These are phyloP conservation scores for Scaptomyza polygonia DNA, from an alignment of 2,888 invertebrate species.

Conservation along the genomic window DNA sequence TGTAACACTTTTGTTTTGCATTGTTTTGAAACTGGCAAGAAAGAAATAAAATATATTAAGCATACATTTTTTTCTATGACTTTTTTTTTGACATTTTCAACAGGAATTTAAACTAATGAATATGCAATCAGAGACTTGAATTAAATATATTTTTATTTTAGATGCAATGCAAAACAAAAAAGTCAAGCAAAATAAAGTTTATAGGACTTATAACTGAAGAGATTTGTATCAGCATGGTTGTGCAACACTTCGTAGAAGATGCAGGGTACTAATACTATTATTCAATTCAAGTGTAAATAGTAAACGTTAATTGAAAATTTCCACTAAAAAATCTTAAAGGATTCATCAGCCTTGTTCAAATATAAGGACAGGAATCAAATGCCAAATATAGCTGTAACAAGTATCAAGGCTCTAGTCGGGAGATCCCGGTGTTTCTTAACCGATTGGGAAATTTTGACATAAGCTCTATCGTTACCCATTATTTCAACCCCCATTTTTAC, in stretches of 20 bases:
- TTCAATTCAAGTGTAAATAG: neutral
- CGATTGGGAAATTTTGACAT: too few relatives aligned
- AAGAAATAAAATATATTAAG: slow-evolving; percentile 15
- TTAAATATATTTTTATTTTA: slow-evolving; percentile 17
- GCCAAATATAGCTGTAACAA: neutral
- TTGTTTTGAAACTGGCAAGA: slow-evolving; percentile 15
- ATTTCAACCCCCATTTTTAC: too few relatives aligned
- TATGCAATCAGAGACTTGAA: slow-evolving; percentile 35
- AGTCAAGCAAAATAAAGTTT: slow-evolving; percentile 5
- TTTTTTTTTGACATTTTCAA: slow-evolving; percentile 17
- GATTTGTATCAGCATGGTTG: neutral
- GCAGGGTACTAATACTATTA: too few relatives aligned
- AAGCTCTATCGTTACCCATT: too few relatives aligned
- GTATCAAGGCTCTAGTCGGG: too few relatives aligned
- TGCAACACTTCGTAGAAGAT: too few relatives aligned
- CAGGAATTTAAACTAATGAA: slow-evolving; percentile 47
- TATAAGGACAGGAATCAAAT: neutral
- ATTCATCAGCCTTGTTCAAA: neutral
- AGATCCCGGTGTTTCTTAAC: too few relatives aligned
- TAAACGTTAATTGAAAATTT: neutral
- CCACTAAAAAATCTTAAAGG: neutral
- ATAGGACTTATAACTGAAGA: neutral
- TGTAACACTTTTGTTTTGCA: slow-evolving; percentile 34
- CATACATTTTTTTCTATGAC: slow-evolving; percentile 5
- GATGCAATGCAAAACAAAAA: neutral